Evolutionary conservation across 2,888 invertebrate genomes (phyloP).

Genomic region (Netelia virgata): DNA sequence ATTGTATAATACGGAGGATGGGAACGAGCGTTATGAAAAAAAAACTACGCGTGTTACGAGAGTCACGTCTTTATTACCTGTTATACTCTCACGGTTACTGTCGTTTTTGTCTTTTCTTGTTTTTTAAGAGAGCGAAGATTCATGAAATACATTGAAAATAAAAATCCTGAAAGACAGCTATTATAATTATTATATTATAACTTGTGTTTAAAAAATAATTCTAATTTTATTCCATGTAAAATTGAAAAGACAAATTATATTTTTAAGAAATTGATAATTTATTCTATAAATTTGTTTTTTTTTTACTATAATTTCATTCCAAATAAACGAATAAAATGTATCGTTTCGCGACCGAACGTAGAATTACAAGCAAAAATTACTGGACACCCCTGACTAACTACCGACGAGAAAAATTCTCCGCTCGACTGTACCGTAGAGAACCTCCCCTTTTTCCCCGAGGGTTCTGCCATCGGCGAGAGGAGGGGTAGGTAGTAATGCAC

Average conservation of each 20-base stretch:
- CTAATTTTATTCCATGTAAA: too few species aligned
- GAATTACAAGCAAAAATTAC: constrained; percentile 15
- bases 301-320: background rate
- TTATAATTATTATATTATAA: background rate
- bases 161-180: background rate
- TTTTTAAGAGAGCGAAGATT: constrained; percentile 1
- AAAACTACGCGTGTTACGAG: constrained; percentile 52
- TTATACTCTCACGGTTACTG: constrained; percentile 17
- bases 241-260: background rate
- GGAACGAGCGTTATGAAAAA: constrained; percentile 67
- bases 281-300: background rate
- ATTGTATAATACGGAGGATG: constrained; percentile 43
- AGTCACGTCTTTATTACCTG: constrained; percentile 67
- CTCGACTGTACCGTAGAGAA: constrained; percentile 72
- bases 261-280: constrained; percentile 1
- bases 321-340: background rate
- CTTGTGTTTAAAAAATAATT: too few species aligned
- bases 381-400: constrained; percentile 70
- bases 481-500: constrained; percentile 55
- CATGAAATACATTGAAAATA: constrained; percentile 41
- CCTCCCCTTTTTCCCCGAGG: constrained; percentile 71
- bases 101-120: constrained; percentile 20
- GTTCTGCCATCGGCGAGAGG: constrained; percentile 59
- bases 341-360: background rate
- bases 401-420: constrained; percentile 61